These are phyloP conservation scores for Muntiacus muntjak DNA, from an alignment of 2,113 vertebrate genomes.

Conservation along the genomic window DNA sequence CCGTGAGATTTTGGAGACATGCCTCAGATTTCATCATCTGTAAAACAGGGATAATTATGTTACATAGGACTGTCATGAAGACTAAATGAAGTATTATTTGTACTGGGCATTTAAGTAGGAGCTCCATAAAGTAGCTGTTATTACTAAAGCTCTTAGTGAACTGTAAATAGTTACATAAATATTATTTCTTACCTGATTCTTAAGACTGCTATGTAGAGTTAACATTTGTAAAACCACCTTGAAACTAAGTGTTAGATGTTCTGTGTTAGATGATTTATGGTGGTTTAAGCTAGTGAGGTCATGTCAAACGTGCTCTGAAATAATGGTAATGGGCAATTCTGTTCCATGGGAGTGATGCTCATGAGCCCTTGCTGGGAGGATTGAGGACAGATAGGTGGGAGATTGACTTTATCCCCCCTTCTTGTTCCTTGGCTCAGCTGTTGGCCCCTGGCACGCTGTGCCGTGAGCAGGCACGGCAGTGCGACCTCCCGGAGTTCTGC, in stretches of 20 bases:
- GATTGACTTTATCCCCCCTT: neutral
- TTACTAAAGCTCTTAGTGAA: neutral
- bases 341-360: neutral
- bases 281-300: neutral
- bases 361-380: neutral
- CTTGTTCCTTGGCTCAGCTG: constrained; percentile 79
- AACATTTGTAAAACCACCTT: neutral
- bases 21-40: neutral
- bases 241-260: neutral
- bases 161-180: neutral
- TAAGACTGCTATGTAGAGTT: neutral
- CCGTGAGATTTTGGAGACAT: neutral
- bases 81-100: neutral
- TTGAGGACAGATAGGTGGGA: neutral
- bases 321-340: neutral
- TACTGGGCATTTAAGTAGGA: neutral
- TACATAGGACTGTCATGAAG: neutral
- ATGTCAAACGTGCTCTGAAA: neutral
- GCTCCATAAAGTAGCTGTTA: neutral
- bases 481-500: constrained; percentile 95
- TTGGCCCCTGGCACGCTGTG: constrained; percentile 88
- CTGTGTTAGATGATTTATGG: neutral
- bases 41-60: neutral
- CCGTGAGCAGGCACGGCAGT: constrained; percentile 84
- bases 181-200: neutral